A percentile compares a stretch with the other conserved stretches of the same genome.
Conservation (phyloP, 2,113 vertebrate genomes). For the Motacilla alba region DNA sequence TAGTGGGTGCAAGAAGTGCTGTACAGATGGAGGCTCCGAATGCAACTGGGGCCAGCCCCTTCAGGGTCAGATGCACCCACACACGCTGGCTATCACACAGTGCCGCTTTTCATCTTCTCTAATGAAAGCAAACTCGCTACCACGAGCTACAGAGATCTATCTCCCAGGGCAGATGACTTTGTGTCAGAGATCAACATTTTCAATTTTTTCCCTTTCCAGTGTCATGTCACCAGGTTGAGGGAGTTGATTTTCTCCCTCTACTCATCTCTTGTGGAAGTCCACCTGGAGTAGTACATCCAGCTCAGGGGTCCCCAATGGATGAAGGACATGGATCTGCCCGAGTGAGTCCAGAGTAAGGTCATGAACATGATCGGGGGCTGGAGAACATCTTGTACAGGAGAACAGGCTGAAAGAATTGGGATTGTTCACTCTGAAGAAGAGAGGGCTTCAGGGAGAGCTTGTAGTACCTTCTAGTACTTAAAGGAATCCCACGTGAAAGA, state of each 20-base stretch:
- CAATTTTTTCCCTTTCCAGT: slow-evolving; percentile 47
- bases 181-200: slow-evolving; percentile 71
- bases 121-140: slow-evolving; percentile 38
- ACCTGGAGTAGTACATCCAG: neutral
- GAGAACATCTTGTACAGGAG: neutral
- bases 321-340: neutral
- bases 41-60: slow-evolving; percentile 28
- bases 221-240: neutral
- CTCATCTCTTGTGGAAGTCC: neutral
- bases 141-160: slow-evolving; percentile 70
- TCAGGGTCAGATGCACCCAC: slow-evolving; percentile 32
- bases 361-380: neutral
- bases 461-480: neutral
- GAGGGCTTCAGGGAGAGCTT: neutral
- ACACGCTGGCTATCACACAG: slow-evolving; percentile 20
- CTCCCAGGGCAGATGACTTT: slow-evolving; percentile 72
- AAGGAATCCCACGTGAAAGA: neutral
- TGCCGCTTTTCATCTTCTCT: slow-evolving; percentile 56
- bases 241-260: neutral
- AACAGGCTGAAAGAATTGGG: neutral
- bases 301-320: neutral
- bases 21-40: slow-evolving; percentile 54
- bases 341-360: neutral
- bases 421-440: neutral
- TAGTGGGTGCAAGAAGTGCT: slow-evolving; percentile 50